phyloP scores from a whole-genome alignment of 2,797 vertebrate genomes.

The Xiphophorus birchmanni region DNA sequence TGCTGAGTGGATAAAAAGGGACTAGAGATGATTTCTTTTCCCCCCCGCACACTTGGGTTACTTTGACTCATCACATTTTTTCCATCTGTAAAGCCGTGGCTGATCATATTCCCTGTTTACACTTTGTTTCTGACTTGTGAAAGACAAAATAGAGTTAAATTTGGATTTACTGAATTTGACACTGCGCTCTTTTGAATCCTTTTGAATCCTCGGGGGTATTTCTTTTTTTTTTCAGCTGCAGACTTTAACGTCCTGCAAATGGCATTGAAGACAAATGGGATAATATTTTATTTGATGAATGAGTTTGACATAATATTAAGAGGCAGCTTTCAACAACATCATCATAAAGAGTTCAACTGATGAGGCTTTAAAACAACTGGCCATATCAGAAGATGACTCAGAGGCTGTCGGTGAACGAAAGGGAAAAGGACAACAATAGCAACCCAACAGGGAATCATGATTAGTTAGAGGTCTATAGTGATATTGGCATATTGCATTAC shows the following conservation, averaged over 20 bases:
- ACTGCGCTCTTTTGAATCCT: constrained; percentile 11
- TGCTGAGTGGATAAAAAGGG: constrained; percentile 52
- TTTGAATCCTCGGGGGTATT: constrained; percentile 22
- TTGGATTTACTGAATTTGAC: constrained; percentile 48
- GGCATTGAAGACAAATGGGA: constrained; percentile 16
- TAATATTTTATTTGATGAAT: constrained; percentile 26
- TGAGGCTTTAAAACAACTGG: constrained; percentile 1
- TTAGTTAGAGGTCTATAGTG: not conserved
- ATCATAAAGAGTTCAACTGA: not conserved
- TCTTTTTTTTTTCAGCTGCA: not conserved
- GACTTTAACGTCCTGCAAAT: constrained; percentile 38
- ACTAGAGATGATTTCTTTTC: constrained; percentile 29
- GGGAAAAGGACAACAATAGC: not conserved
- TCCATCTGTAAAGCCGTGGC: constrained; percentile 46
- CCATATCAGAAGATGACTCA: not conserved
- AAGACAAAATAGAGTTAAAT: constrained; percentile 56
- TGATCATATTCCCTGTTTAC: constrained; percentile 55
- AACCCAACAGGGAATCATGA: not conserved
- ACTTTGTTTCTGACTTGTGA: constrained; percentile 50
- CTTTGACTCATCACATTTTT: constrained; percentile 56
- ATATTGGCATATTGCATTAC: not conserved
- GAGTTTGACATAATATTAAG: constrained; percentile 17
- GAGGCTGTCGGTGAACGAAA: not conserved
- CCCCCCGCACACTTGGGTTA: not conserved
- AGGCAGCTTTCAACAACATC: not conserved